Percentiles rank a stretch among this genome's conserved stretches.
Evolutionary conservation across 2,113 vertebrate species (phyloP).

Genomic region (Phaetusa simplex): DNA sequence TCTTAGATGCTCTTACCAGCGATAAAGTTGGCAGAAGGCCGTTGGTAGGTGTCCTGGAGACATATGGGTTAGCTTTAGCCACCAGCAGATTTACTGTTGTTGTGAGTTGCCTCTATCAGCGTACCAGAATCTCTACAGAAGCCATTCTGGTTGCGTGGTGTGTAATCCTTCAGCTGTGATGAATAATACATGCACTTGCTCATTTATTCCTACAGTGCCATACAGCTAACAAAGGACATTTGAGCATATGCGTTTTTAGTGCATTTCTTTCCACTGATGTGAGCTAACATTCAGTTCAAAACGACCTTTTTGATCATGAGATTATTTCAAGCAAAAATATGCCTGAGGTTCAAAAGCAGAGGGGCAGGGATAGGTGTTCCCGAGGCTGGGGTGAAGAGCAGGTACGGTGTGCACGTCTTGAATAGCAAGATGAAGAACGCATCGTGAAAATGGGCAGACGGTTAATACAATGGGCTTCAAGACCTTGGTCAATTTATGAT

Average conservation of each 20-base stretch:
- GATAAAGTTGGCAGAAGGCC: background rate
- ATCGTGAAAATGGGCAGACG: background rate
- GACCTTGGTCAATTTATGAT: background rate
- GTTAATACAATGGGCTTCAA: background rate
- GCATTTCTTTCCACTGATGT: background rate
- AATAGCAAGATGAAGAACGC: background rate
- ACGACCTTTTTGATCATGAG: background rate
- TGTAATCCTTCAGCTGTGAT: background rate
- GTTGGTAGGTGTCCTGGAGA: background rate
- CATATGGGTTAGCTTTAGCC: background rate
- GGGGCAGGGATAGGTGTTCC: background rate
- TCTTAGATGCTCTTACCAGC: background rate
- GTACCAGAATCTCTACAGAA: background rate
- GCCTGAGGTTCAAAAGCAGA: background rate
- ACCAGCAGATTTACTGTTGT: background rate
- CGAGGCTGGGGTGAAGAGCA: background rate
- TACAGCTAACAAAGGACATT: background rate
- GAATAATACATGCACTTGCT: background rate
- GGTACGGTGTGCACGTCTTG: fast-evolving
- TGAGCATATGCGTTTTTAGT: background rate
- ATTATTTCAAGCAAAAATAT: background rate
- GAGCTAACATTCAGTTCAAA: background rate
- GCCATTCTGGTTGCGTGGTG: background rate
- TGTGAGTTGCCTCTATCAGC: background rate
- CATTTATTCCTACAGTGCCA: background rate